These are phyloP conservation scores for Sialia sialis DNA, from an alignment of 2,113 vertebrate genomes.

Conservation along the genomic window DNA sequence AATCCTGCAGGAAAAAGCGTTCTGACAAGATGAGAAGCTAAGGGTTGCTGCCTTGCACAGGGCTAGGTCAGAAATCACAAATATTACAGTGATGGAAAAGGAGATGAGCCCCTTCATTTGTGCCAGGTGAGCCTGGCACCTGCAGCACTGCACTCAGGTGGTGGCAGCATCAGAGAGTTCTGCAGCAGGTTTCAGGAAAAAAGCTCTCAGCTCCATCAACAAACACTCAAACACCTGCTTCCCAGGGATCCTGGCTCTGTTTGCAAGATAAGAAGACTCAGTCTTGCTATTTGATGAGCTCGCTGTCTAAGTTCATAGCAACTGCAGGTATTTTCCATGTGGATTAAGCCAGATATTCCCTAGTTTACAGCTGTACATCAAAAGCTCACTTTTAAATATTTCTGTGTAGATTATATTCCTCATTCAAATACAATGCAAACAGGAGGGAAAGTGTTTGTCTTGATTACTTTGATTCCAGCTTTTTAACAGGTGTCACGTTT, in stretches of 20 bases:
- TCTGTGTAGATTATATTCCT: not conserved
- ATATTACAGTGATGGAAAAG: fast-evolving
- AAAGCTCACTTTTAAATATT: not conserved
- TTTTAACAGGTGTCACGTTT: not conserved
- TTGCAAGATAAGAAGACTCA: not conserved
- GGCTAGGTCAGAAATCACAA: not conserved
- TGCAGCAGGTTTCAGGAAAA: fast-evolving
- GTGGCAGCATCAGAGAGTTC: fast-evolving
- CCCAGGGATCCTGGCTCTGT: not conserved
- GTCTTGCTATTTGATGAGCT: not conserved
- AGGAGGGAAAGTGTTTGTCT: not conserved
- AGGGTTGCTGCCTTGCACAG: not conserved
- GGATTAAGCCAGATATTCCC: not conserved
- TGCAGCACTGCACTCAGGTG: not conserved
- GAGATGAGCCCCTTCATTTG: fast-evolving
- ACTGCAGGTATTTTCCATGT: not conserved
- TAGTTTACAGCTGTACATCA: not conserved
- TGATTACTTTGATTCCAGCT: not conserved
- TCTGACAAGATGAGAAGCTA: fast-evolving
- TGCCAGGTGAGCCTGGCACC: not conserved
- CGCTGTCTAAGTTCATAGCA: not conserved
- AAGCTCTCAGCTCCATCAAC: not conserved
- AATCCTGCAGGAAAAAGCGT: not conserved
- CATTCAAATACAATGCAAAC: not conserved
- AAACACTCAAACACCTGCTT: not conserved